Conservation (phyloP, 1,140 invertebrate species). For the Calliphora vicina region DNA sequence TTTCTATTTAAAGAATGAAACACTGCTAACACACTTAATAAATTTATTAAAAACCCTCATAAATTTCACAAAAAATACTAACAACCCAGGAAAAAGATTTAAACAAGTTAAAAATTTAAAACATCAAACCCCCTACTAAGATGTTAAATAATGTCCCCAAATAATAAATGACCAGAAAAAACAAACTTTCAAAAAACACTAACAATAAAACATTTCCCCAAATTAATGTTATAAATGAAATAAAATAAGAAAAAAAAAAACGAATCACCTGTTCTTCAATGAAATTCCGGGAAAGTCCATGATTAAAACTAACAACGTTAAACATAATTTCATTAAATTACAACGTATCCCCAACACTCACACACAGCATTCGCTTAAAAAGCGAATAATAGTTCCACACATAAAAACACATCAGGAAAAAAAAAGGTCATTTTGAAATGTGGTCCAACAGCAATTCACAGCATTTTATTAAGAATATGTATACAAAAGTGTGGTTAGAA, state of each 20-base stretch:
- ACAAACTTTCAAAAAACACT: not conserved
- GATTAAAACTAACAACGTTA: not conserved
- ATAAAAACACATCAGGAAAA: too few species aligned
- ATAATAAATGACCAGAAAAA: not conserved
- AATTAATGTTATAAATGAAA: not conserved
- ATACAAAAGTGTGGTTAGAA: not conserved
- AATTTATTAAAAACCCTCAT: constrained; percentile 26
- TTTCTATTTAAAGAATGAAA: constrained; percentile 25
- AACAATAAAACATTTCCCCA: not conserved
- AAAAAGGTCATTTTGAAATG: not conserved
- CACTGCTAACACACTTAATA: not conserved
- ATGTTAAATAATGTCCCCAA: not conserved
- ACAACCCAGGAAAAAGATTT: not conserved
- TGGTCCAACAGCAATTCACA: not conserved
- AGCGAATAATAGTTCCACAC: too few species aligned
- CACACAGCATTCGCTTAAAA: not conserved
- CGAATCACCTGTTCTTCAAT: constrained; percentile 9
- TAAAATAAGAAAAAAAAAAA: not conserved
- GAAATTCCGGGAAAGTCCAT: not conserved
- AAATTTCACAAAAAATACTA: constrained; percentile 6
- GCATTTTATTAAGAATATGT: not conserved
- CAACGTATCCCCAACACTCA: not conserved
- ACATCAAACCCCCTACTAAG: constrained; percentile 4
- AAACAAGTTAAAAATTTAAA: not conserved
- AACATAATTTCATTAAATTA: not conserved